These are phyloP conservation scores for Meteorus sp. DNA, from an alignment of 1,140 invertebrate genomes.

Conservation along the genomic window DNA sequence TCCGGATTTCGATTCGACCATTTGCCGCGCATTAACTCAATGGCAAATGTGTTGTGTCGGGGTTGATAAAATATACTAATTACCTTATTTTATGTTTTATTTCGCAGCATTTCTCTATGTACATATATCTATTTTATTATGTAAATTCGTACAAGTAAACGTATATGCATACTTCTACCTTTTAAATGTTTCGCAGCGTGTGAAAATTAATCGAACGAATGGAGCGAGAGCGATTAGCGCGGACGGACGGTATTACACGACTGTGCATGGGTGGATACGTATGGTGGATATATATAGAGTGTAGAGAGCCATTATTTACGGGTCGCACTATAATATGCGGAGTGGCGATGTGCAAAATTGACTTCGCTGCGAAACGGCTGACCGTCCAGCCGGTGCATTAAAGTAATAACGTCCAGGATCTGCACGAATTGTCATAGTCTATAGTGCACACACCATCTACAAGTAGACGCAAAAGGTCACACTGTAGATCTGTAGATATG, in stretches of 20 bases:
- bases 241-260: background rate
- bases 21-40: constrained; percentile 19
- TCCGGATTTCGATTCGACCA: constrained; percentile 19
- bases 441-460: no score
- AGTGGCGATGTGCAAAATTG: constrained; percentile 29
- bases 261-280: background rate
- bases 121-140: no score
- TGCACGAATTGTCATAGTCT: constrained; percentile 8
- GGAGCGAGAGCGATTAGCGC: constrained; percentile 5
- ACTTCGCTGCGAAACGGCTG: constrained; percentile 24
- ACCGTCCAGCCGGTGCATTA: constrained; percentile 27
- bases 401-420: constrained; percentile 24
- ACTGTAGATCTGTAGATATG: background rate
- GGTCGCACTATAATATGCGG: constrained; percentile 24
- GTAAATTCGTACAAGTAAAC: no score
- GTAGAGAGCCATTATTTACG: constrained; percentile 23
- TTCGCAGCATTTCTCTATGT: no score
- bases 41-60: constrained; percentile 1
- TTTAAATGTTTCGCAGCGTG: background rate
- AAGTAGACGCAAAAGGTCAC: background rate
- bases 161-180: no score
- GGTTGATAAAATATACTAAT: constrained; percentile 6
- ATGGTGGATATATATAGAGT: background rate
- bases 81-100: constrained; percentile 1
- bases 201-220: constrained; percentile 8